These are phyloP conservation scores for Macaria notata DNA, from an alignment of 2,888 invertebrate species.

Conservation along the genomic window DNA sequence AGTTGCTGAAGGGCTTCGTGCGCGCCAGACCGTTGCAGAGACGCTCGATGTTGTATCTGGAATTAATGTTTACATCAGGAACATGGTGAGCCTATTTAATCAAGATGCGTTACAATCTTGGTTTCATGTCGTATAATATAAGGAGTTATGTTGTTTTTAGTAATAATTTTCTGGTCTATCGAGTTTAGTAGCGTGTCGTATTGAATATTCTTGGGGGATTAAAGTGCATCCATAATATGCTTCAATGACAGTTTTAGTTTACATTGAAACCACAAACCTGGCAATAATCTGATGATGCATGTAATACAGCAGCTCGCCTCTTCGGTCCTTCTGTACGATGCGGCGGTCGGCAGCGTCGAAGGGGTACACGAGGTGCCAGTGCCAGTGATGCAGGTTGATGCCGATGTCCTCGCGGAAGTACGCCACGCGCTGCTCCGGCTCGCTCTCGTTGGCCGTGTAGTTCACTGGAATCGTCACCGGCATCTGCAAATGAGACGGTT, in stretches of 20 bases:
- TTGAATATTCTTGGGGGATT: too few species aligned
- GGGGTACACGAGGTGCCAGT: slow-evolving; percentile 95
- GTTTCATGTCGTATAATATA: too few species aligned
- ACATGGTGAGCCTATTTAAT: too few species aligned
- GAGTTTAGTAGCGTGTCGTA: too few species aligned
- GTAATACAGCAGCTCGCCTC: slow-evolving; percentile 91
- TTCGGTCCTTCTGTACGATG: slow-evolving; percentile 86
- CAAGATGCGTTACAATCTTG: too few species aligned
- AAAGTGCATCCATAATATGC: too few species aligned
- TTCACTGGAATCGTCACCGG: slow-evolving; percentile 87
- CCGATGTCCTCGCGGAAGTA: slow-evolving; percentile 94
- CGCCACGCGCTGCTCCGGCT: slow-evolving; percentile 90
- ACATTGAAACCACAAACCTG: slow-evolving; percentile 59
- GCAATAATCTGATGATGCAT: slow-evolving; percentile 89
- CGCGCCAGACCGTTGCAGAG: slow-evolving; percentile 86
- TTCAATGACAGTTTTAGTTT: too few species aligned
- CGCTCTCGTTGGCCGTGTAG: slow-evolving; percentile 88
- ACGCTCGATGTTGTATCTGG: slow-evolving; percentile 89
- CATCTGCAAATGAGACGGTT: slow-evolving; percentile 56
- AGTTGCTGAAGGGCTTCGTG: slow-evolving; percentile 84
- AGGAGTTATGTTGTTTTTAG: too few species aligned
- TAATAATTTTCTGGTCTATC: too few species aligned
- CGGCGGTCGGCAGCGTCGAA: slow-evolving; percentile 83
- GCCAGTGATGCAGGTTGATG: slow-evolving; percentile 94
- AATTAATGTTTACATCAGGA: neutral